A percentile compares a stretch with the other conserved stretches of the same genome.
Conservation (phyloP, 2,113 vertebrate species). For the Gallinago jamesoni region DNA sequence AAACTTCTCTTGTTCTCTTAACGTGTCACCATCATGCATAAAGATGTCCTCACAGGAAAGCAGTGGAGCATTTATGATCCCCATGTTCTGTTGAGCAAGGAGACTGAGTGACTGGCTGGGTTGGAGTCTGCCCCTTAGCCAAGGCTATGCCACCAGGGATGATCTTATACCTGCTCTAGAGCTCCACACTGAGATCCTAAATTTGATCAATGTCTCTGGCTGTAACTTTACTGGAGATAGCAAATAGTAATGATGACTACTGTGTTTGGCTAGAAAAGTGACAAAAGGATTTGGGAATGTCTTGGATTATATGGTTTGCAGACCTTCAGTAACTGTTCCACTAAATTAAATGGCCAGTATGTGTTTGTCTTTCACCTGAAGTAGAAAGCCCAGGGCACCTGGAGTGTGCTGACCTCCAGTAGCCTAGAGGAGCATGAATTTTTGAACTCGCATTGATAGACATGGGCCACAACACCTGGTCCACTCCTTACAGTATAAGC, state of each 20-base stretch:
- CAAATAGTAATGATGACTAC: not conserved
- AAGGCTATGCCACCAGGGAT: not conserved
- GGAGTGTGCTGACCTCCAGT: not conserved
- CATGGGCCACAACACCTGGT: not conserved
- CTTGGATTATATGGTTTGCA: not conserved
- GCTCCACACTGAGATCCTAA: not conserved
- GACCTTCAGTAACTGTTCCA: not conserved
- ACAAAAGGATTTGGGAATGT: not conserved
- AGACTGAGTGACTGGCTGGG: not conserved
- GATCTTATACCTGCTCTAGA: not conserved
- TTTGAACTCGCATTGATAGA: accelerated
- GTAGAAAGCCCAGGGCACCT: not conserved
- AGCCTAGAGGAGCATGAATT: not conserved
- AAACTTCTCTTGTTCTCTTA: not conserved
- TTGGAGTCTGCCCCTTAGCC: not conserved
- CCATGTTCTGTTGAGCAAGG: not conserved
- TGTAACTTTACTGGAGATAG: not conserved
- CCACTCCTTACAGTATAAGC: not conserved
- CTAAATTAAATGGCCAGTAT: not conserved
- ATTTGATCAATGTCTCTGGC: not conserved
- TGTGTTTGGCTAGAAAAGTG: not conserved
- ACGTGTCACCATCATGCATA: not conserved
- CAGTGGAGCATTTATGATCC: not conserved
- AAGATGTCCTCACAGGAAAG: not conserved
- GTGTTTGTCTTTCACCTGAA: not conserved